phyloP scores from a whole-genome alignment of 1,140 invertebrate species.

The Ectropis grisescens region DNA sequence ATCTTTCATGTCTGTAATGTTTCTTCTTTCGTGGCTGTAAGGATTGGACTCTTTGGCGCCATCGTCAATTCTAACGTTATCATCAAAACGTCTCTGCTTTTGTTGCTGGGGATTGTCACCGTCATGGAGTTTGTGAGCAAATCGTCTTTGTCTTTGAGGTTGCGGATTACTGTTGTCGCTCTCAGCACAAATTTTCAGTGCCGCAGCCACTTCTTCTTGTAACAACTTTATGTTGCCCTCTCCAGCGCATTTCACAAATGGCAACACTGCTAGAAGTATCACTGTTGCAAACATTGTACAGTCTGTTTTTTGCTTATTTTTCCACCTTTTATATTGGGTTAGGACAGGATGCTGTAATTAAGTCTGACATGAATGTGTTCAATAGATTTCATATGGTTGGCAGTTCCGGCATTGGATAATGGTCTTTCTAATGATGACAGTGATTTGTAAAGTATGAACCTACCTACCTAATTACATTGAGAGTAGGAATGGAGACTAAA shows the following conservation, averaged over 20 bases:
- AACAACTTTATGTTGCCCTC: conserved; percentile 49
- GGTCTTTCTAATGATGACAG: no score
- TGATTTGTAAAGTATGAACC: no score
- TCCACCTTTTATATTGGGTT: conserved; percentile 14
- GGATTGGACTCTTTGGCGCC: conserved; percentile 17
- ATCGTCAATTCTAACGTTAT: conserved; percentile 27
- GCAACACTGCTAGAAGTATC: conserved; percentile 21
- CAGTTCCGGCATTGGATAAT: no score
- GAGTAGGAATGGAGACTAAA: no score
- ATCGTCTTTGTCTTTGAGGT: conserved; percentile 11
- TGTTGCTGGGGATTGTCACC: no score
- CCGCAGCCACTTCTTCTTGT: conserved; percentile 39
- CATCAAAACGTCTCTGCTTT: conserved; percentile 18
- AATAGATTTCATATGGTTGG: no score
- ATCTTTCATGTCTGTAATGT: conserved; percentile 16
- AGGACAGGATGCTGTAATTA: no score
- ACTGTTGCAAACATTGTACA: conserved; percentile 19
- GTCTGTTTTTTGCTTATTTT: neutral
- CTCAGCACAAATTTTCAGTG: conserved; percentile 27
- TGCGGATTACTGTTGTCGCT: conserved; percentile 5
- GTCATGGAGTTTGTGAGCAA: no score
- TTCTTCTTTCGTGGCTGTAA: conserved; percentile 36
- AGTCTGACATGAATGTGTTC: no score
- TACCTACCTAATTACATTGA: no score
- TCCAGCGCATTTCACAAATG: conserved; percentile 22